Evolutionary conservation across 2,888 invertebrate species (phyloP), one percentile per base, ranked within the genome.

Genomic region (Limnephilus marmoratus): DNA sequence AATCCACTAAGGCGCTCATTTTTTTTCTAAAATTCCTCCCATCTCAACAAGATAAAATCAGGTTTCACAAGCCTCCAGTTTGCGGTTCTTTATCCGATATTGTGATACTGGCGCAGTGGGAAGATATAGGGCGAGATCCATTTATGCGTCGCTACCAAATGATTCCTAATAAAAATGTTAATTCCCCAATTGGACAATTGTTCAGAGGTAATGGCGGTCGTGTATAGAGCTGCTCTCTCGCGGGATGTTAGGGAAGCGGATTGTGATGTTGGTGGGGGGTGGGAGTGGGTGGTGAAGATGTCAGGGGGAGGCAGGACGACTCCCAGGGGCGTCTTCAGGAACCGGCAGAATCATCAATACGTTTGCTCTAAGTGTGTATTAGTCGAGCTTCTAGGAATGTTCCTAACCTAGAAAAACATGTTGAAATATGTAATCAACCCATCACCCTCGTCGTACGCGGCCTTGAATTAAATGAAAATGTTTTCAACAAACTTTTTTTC

Each of bases 191-290:
- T 90, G 93, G 91, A 92, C 94, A 95, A 95, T 95, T 95, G 95
- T 94, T 94, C 92, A 94, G 94, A 94, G 94, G 94, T 94, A 94
- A 94, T 94, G 94, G 94, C 94, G 91, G 90, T 94, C 94, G 94
- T 94, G 93, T 92, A 91, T 91, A 81, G 90, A 82, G 81, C 68
- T 68, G 81, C 85, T 87, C 68, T 53, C 85, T 81, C 87, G 85
- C 29, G 49, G 90, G 34, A 68, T 68, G 68, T 68, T 68, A 68
- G 24, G n/a, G 9, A 24, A 68, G 83, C 18, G 41, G 37, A 29
- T 13, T 45, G 90, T 82, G 82, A 81, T 81, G 24, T 37, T 49
- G 45, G 68, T 68, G 24, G n/a, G 3, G 34, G 80, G 37, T 68
- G 31, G 11, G 34, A 12, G 85, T 12, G 91, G 81, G 24, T 11